Evolutionary conservation across 2,113 vertebrate genomes (phyloP), one percentile per base, ranked within the genome.

Genomic region (Protobothrops mucrosquamatus): DNA sequence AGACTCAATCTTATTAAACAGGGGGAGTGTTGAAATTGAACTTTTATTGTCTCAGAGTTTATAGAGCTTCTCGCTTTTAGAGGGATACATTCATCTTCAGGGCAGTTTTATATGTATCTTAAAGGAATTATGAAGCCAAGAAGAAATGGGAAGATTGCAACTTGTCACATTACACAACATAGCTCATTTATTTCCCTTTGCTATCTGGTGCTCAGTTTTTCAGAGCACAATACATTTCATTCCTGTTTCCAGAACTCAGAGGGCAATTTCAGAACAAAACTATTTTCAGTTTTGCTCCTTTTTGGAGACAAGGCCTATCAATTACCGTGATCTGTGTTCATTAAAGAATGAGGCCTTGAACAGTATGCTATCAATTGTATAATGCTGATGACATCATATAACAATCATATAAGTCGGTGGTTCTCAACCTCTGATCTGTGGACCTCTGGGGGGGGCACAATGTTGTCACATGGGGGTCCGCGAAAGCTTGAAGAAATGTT

Each of bases 71-170:
- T 11, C 0, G 29, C 0, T 89, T 88, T 69, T 1, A 3, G 43
- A 48, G 23, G 91, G 23, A 74, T 7, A 59, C 3, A 18, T 90
- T 94, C 64, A 69, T 3, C 23, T 93, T 57, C 52, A 22, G 3
- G 91, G n/a, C 74, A 81, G 14, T 87, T 88, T 94, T 90, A 48
- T 74, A 6, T 54, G 81, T 64, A 56, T 46, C 46, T 91, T 59
- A 86, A 91, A 91, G 43, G 85, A 85, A 91, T 91, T 91, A 91
- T 23, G 43, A 91, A 87, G 39, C 91, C 91, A 86, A 91, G 81
- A 48, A 56, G 46, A 46, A 86, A 51, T 56, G 26, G 39, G 20
- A 34, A 91, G 55, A 87, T 86, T 91, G 91, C 81, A 86, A 86
- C 91, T 86, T 46, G 57, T 91, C 81, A 91, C 54, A 59, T 91